A percentile compares a stretch with the other conserved stretches of the same genome.
Evolutionary conservation across 2,797 vertebrate genomes (phyloP).

Genomic region (Nothura maculosa): DNA sequence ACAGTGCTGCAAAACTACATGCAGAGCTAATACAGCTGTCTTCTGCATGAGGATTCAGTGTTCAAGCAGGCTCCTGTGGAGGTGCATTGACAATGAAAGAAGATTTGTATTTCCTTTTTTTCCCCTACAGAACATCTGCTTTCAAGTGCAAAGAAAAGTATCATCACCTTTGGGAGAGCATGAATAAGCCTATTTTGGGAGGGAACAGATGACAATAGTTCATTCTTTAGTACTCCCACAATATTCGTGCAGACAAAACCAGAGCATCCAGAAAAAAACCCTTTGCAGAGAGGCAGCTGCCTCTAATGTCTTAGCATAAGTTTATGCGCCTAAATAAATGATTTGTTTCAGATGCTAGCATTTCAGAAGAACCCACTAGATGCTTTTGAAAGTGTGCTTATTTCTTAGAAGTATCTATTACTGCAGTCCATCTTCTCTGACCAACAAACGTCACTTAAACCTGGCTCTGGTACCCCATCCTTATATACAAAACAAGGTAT

Average conservation of each 20-base stretch:
- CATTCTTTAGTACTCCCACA: neutral
- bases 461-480: neutral
- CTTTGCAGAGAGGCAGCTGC: neutral
- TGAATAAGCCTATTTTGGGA: neutral
- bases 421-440: neutral
- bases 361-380: neutral
- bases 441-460: neutral
- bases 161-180: neutral
- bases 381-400: neutral
- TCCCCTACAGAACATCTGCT: neutral
- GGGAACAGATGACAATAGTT: neutral
- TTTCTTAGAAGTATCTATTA: neutral
- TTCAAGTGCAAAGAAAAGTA: neutral
- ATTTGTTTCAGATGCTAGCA: neutral
- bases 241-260: neutral
- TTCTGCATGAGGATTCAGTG: rapidly evolving
- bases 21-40: no score
- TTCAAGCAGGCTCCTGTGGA: neutral
- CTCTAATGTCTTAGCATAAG: neutral
- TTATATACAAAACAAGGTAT: neutral
- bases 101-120: neutral
- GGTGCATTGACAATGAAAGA: neutral
- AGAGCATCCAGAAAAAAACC: neutral
- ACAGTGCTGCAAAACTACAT: neutral
- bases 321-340: neutral